Percentiles rank a stretch among this genome's conserved stretches.
Conservation (phyloP, 2,113 vertebrate genomes). For the Erinaceus europaeus region DNA sequence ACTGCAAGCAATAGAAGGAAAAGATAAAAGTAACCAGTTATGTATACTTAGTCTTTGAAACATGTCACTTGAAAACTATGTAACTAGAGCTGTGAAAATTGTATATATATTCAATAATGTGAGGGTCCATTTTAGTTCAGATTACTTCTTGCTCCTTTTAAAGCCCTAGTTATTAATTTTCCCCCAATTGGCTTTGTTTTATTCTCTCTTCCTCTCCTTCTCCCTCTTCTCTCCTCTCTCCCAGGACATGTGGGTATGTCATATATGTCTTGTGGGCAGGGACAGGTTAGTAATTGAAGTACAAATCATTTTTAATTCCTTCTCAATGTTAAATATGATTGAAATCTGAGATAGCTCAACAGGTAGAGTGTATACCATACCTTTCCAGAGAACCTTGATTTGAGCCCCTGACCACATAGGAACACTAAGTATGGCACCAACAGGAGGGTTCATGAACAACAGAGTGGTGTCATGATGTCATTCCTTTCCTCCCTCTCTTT, state of each 20-base stretch:
- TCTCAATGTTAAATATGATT: not conserved
- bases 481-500: no score
- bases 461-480: no score
- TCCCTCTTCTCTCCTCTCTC: no score
- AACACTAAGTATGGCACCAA: no score
- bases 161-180: not conserved
- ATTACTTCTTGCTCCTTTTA: not conserved
- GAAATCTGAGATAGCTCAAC: no score
- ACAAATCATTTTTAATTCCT: not conserved
- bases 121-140: conserved; percentile 17
- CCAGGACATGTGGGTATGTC: no score
- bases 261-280: no score
- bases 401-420: no score
- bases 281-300: no score
- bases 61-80: not conserved
- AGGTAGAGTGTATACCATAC: no score
- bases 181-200: not conserved
- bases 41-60: not conserved
- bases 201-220: not conserved
- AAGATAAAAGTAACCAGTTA: not conserved
- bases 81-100: not conserved
- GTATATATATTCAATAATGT: not conserved
- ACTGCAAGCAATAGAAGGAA: not conserved
- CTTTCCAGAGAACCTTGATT: no score
- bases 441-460: no score